These are phyloP conservation scores for Arvicanthis niloticus DNA, from an alignment of 2,113 vertebrate genomes.

Conservation along the genomic window DNA sequence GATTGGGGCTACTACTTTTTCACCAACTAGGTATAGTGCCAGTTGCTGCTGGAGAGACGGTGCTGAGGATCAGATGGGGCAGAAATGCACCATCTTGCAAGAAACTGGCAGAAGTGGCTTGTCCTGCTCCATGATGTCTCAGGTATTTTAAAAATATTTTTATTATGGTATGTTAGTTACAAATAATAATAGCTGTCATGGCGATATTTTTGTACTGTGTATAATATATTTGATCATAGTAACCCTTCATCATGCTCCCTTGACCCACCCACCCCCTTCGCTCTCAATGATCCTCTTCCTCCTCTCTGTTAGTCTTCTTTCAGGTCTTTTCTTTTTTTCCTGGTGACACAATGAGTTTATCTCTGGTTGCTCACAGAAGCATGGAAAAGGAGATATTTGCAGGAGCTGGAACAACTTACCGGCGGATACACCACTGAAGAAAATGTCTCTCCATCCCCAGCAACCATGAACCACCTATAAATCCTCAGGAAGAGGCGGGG, in stretches of 20 bases:
- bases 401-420: background rate
- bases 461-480: background rate
- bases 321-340: background rate
- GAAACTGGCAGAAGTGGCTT: background rate
- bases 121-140: background rate
- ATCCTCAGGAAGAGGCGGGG: background rate
- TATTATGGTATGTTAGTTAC: background rate
- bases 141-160: no score
- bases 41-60: background rate
- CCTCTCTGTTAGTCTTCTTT: background rate
- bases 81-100: background rate
- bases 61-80: background rate
- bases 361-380: background rate
- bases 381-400: background rate
- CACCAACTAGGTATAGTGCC: background rate
- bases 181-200: background rate
- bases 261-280: accelerated
- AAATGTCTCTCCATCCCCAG: background rate
- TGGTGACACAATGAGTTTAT: background rate
- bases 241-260: background rate
- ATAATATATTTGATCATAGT: background rate
- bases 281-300: background rate
- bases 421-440: background rate
- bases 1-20: background rate
- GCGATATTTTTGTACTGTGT: background rate